Conservation (phyloP, 2,113 vertebrate genomes). For the Malurus cyaneus region DNA sequence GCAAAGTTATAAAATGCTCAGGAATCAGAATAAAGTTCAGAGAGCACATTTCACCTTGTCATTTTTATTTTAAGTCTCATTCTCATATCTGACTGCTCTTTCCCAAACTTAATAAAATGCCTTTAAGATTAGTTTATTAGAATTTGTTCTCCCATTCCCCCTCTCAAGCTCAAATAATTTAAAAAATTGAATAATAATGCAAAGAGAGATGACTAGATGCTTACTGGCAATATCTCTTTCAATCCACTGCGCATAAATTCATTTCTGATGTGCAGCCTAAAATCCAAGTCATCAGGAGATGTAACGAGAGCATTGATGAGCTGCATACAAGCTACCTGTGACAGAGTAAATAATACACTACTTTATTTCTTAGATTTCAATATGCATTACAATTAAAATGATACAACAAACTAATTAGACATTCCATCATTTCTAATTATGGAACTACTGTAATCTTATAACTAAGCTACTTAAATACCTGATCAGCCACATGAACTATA, state of each 20-base stretch:
- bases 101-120: conserved; percentile 33
- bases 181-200: conserved; percentile 81
- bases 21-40: background rate
- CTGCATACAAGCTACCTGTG: conserved; percentile 98
- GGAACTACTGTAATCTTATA: background rate
- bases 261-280: conserved; percentile 97
- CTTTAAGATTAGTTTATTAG: background rate
- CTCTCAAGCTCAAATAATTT: conserved; percentile 36
- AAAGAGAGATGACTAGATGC: conserved; percentile 63
- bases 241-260: conserved; percentile 98
- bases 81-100: conserved; percentile 9
- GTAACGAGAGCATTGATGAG: conserved; percentile 98
- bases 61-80: conserved; percentile 38
- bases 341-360: conserved; percentile 41
- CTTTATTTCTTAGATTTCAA: conserved; percentile 4
- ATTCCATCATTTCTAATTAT: background rate
- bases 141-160: background rate
- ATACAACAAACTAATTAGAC: background rate
- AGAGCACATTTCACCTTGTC: conserved; percentile 1
- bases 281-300: conserved; percentile 97
- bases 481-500: background rate
- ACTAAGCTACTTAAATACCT: background rate
- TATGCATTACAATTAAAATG: background rate
- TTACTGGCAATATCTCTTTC: conserved; percentile 94
- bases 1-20: background rate